A percentile compares a stretch with the other conserved stretches of the same genome.
phyloP scores from a whole-genome alignment of 2,888 invertebrate genomes.

The Agriopis aurantiaria region DNA sequence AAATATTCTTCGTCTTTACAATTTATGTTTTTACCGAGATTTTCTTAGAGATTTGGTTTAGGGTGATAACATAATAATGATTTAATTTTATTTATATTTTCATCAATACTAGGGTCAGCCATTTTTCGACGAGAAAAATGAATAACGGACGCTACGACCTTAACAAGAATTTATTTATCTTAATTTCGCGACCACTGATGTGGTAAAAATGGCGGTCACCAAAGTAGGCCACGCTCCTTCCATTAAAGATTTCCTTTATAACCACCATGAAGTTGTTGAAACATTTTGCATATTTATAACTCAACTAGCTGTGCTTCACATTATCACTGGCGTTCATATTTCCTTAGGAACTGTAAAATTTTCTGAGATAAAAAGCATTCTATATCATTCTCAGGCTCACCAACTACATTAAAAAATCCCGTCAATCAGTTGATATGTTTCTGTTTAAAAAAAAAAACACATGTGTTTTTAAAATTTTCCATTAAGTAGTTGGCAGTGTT shows the following conservation, averaged over 20 bases:
- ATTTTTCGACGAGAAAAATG: constrained; percentile 1
- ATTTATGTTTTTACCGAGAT: constrained; percentile 24
- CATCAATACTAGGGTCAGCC: neutral
- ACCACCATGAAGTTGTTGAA: constrained; percentile 9
- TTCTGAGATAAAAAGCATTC: no score
- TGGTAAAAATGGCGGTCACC: constrained; percentile 23
- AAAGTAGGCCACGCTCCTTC: constrained; percentile 9
- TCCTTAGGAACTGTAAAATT: no score
- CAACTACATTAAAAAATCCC: no score
- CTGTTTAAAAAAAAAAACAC: no score
- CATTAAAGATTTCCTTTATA: constrained; percentile 12
- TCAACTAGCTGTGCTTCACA: no score
- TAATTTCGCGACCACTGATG: constrained; percentile 14
- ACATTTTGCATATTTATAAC: neutral
- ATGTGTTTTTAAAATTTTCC: no score
- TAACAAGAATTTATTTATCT: constrained; percentile 16
- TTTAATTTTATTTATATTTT: neutral
- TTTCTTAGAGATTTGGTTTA: constrained; percentile 5
- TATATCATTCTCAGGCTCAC: no score
- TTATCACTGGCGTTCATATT: no score
- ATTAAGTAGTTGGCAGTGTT: neutral
- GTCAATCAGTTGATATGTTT: no score
- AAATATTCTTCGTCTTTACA: constrained; percentile 28
- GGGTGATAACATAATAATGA: constrained; percentile 8
- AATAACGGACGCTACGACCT: constrained; percentile 8